Base-by-base conservation (phyloP, 2,797 vertebrate species). In the Cryptoprocta ferox region DNA sequence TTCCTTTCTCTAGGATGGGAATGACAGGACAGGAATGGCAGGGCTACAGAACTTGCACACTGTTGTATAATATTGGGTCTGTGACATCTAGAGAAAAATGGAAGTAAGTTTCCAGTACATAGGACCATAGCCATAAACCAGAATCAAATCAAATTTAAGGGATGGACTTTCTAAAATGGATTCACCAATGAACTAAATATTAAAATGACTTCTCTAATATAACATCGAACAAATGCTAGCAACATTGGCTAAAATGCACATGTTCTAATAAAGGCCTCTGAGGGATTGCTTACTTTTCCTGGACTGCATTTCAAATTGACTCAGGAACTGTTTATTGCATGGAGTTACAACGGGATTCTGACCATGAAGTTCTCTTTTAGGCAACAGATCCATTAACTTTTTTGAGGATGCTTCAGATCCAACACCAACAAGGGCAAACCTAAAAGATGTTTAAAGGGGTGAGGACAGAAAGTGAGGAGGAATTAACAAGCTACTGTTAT, bases 281-380 rank as follows among this genome's bases (percentile, higher is more conserved):
- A 95, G 92, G 56, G 82, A 61, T 91, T 89, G 97, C 99, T 99
- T 99, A 99, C 99, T 99, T 99, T 99, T 99, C 94, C 99, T 99
- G 84, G 99, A 99, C 98, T 99, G 99, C 99, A 99, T 99, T 99
- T 99, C 99, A 99, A 99, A 99, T 90, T 99, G 99, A 99, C 99
- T 99, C 98, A 99, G 99, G 53, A 99, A 99, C 98, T 99, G 99
- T 97, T 99, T 99, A 98, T 99, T 99, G 98, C 99, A 99, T 0
- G 99, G 99, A 15, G 99, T 99, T 94, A 99, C 99, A 70, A 99
- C 99, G 81, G 99, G 99, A 99, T 99, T 99, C 97, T 99, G 99
- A 76, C 99, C 99, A 73, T 99, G 99, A 56, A 99, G 99, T 98
- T 99, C 99, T 98, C 99, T 99, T 98, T 99, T 99, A 89, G 99